Percentiles rank a stretch among this genome's conserved stretches.
Evolutionary conservation across 2,888 invertebrate genomes (phyloP).

Genomic region (Yponomeuta plumbellus): DNA sequence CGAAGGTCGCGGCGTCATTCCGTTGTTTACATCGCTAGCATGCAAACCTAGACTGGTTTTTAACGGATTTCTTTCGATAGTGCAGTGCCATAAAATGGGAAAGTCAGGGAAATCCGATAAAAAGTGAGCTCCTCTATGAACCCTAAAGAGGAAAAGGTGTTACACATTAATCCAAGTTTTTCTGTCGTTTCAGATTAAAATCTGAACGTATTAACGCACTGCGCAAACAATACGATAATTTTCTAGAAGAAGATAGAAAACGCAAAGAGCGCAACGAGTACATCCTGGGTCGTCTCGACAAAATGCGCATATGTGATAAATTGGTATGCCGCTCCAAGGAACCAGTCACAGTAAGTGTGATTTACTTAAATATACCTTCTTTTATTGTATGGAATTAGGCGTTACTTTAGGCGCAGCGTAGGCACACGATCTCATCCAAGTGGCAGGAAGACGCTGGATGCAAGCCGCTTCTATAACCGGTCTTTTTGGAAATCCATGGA

Average conservation of each 20-base stretch:
- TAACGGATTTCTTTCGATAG: neutral
- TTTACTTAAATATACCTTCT: no score
- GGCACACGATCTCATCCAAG: no score
- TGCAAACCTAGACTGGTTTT: neutral
- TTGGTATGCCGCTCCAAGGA: neutral
- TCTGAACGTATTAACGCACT: constrained; percentile 55
- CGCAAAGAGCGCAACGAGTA: constrained; percentile 65
- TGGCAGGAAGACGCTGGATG: no score
- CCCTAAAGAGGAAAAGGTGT: neutral
- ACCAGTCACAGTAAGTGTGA: neutral
- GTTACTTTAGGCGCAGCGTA: no score
- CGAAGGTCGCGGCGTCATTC: constrained; percentile 59
- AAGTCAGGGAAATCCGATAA: constrained; percentile 36
- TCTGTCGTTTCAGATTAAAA: constrained; percentile 43
- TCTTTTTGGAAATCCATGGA: no score
- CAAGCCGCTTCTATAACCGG: no score
- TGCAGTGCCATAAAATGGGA: constrained; percentile 8
- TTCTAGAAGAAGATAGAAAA: constrained; percentile 65
- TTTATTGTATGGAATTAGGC: no score
- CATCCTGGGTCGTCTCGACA: constrained; percentile 60
- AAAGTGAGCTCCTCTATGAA: constrained; percentile 38
- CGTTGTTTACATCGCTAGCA: constrained; percentile 52
- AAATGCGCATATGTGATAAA: constrained; percentile 44
- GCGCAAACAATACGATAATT: constrained; percentile 62
- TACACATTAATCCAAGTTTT: no score